phyloP scores from a whole-genome alignment of 2,113 vertebrate species.

The Ophiodon elongatus region DNA sequence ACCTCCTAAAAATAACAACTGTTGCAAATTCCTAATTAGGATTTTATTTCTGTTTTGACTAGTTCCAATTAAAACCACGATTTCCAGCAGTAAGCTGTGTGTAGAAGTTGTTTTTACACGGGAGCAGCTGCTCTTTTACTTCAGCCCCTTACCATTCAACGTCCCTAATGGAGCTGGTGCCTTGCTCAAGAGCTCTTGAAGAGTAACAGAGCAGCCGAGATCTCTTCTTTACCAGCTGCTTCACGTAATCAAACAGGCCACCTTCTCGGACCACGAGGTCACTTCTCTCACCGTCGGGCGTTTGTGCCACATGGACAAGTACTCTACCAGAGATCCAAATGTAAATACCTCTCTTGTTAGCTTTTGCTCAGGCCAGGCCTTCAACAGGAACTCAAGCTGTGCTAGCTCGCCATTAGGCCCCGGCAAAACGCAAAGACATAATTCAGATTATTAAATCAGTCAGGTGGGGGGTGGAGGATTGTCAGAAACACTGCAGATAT shows the following conservation, averaged over 20 bases:
- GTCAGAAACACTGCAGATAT: constrained; percentile 64
- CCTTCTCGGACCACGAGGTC: constrained; percentile 55
- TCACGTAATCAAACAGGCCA: constrained; percentile 48
- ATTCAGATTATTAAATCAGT: constrained; percentile 72
- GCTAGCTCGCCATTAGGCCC: constrained; percentile 62
- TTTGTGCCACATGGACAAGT: constrained; percentile 64
- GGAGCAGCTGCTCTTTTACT: constrained; percentile 27
- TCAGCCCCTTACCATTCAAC: not conserved
- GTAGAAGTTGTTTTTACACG: not conserved
- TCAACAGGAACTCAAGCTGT: constrained; percentile 76
- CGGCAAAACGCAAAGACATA: constrained; percentile 66
- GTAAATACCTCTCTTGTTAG: constrained; percentile 71
- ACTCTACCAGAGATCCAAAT: constrained; percentile 42
- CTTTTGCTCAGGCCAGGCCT: constrained; percentile 63
- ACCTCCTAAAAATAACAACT: not conserved
- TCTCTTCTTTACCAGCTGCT: constrained; percentile 55
- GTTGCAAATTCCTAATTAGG: not conserved
- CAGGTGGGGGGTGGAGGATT: constrained; percentile 48
- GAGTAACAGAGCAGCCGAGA: not conserved
- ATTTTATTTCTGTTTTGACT: not conserved
- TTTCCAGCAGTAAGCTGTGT: not conserved
- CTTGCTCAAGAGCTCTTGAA: constrained; percentile 55
- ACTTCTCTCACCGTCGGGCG: constrained; percentile 37
- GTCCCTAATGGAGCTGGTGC: constrained; percentile 23
- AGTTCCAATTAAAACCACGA: not conserved